A percentile compares a stretch with the other conserved stretches of the same genome.
phyloP scores from a whole-genome alignment of 2,888 invertebrate genomes.

The Tanytarsus gracilentus region DNA sequence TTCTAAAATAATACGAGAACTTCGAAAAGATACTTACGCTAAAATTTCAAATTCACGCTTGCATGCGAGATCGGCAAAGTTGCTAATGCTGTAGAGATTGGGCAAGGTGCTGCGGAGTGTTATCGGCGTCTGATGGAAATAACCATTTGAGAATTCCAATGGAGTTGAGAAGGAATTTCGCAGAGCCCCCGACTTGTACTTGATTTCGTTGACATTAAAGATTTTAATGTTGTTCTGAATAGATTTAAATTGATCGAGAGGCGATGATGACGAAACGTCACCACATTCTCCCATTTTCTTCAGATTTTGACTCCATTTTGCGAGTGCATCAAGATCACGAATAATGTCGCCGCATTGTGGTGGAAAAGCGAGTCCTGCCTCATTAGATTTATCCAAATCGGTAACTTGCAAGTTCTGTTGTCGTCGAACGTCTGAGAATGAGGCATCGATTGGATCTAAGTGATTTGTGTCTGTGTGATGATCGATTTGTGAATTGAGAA shows the following conservation, averaged over 20 bases:
- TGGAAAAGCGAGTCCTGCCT: constrained; percentile 20
- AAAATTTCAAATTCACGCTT: constrained; percentile 31
- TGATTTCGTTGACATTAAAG: constrained; percentile 27
- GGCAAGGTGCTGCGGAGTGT: constrained; percentile 27
- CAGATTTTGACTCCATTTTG: constrained; percentile 4
- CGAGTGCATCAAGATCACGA: neutral
- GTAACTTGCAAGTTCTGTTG: constrained; percentile 30
- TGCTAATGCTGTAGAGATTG: constrained; percentile 3
- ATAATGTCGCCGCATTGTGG: neutral
- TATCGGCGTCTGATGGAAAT: constrained; percentile 30
- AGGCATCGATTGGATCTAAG: neutral
- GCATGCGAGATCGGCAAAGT: constrained; percentile 30
- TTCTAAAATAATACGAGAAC: neutral
- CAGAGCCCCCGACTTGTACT: constrained; percentile 27
- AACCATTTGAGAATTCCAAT: constrained; percentile 31
- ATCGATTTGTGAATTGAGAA: constrained; percentile 7
- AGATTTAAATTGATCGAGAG: neutral
- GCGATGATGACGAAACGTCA: neutral
- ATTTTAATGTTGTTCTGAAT: neutral
- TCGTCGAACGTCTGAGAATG: neutral
- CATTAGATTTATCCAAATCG: constrained; percentile 34
- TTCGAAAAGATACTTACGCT: constrained; percentile 27
- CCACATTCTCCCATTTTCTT: constrained; percentile 2
- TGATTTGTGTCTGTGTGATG: neutral
- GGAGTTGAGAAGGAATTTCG: constrained; percentile 29